These are phyloP conservation scores for Eulemur albifrons DNA, from an alignment of 2,797 vertebrate species.

Conservation along the genomic window DNA sequence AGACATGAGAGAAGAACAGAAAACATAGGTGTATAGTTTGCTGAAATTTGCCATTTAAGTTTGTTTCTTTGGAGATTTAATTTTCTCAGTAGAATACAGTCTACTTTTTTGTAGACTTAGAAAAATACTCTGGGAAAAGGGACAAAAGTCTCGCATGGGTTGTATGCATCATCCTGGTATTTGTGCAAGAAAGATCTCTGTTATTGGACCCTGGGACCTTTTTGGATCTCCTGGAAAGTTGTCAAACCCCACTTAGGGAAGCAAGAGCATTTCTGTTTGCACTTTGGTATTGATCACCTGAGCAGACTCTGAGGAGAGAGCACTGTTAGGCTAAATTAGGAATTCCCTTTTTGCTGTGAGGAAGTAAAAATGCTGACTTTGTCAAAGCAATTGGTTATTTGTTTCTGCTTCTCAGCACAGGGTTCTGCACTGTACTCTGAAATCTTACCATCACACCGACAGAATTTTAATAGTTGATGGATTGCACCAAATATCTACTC, in stretches of 20 bases:
- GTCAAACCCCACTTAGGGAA: background rate
- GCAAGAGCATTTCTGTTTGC: background rate
- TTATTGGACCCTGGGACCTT: background rate
- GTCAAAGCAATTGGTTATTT: background rate
- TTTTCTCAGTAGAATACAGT: background rate
- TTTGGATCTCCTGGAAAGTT: background rate
- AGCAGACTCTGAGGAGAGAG: background rate
- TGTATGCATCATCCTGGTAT: background rate
- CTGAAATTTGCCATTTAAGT: background rate
- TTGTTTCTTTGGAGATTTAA: background rate
- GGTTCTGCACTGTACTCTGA: constrained; percentile 40
- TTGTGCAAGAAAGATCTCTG: background rate
- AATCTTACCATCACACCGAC: constrained; percentile 39
- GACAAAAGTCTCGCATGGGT: background rate
- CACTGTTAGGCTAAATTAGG: background rate
- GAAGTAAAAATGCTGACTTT: constrained; percentile 49
- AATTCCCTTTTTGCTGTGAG: constrained; percentile 11
- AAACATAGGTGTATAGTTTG: background rate
- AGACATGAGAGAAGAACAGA: background rate
- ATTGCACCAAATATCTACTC: background rate
- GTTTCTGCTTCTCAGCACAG: constrained; percentile 29
- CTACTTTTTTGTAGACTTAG: background rate
- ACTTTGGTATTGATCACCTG: background rate
- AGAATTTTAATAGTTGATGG: constrained; percentile 71
- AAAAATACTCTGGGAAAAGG: background rate